Evolutionary conservation across 2,888 invertebrate genomes (phyloP), one percentile per base, ranked within the genome.

Genomic region (Tinea trinotella): DNA sequence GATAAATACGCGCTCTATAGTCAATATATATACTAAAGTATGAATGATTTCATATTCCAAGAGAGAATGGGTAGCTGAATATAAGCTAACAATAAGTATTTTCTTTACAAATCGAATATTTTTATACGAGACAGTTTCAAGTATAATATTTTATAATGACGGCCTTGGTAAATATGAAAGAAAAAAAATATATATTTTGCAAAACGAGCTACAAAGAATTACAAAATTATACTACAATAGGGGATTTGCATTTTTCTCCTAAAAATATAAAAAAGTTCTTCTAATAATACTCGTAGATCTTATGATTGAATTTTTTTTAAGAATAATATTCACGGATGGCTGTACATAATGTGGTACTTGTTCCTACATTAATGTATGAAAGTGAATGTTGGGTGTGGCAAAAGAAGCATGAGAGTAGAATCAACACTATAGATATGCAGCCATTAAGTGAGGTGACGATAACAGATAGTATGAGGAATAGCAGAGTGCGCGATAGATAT

Each of bases 61-160:
- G 15, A 40, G 30, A 30, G n/a, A 30, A 30, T 30, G n/a, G 30
- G 30, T 30, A 30, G 30, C 30, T 30, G 30, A 13, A 40, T 9
- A 7, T 15, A 15, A 40, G 40, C 40, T 15, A 40, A 40, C 40
- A 40, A 40, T 40, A 40, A 40, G 40, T n/a, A 12, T 40, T 40
- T 40, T 15, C 15, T 40, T 40, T 40, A 40, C 13, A 40, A 40
- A 40, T 40, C 40, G 2, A n/a, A 15, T 15, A 40, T 40, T 40
- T 40, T 40, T 40, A n/a, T 15, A 15, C 40, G 7, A 40, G 12
- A 9, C 5, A n/a, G 5, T 40, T 40, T 40, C 40, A 4, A 40
- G 40, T 4, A 40, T 13, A 15, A 15, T 4, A 12, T 15, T 40
- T n/a, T 40, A 13, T 40, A 12, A 35, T 35, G n/a, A n/a, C 10